Evolutionary conservation across 2,797 vertebrate genomes (phyloP).

Genomic region (Enteromius unitaeniatus): DNA sequence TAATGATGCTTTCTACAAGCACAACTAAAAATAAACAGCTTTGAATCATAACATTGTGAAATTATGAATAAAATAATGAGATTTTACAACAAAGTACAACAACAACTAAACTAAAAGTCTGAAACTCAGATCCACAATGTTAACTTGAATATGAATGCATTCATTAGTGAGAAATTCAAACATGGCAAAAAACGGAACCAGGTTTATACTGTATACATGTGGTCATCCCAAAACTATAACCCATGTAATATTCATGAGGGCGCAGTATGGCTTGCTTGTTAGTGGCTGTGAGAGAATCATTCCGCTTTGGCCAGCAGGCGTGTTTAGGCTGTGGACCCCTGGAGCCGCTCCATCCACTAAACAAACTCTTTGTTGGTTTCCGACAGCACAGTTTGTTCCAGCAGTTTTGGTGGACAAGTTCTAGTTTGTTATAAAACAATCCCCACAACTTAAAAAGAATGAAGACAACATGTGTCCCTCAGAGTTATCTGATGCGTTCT

Average conservation of each 20-base stretch:
- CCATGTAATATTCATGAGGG: constrained; percentile 53
- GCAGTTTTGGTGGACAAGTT: neutral
- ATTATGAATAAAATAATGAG: neutral
- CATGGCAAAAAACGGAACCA: neutral
- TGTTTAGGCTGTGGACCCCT: constrained; percentile 16
- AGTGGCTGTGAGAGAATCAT: constrained; percentile 31
- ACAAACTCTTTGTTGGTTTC: neutral
- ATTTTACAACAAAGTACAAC: neutral
- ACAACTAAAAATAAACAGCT: neutral
- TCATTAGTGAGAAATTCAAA: neutral
- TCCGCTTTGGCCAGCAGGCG: constrained; percentile 28
- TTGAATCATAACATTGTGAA: neutral
- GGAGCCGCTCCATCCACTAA: constrained; percentile 4
- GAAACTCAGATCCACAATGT: neutral
- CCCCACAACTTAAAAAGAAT: neutral
- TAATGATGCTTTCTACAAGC: neutral
- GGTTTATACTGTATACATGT: neutral
- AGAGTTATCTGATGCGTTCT: neutral
- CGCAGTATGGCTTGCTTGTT: constrained; percentile 40
- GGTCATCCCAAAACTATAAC: constrained; percentile 35
- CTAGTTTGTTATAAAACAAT: neutral
- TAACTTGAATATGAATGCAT: neutral
- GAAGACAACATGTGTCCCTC: constrained; percentile 8
- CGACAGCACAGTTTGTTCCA: neutral
- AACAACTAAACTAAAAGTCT: neutral